Percentiles rank a stretch among this genome's conserved stretches.
These are phyloP conservation scores for Oryzias celebensis DNA, from an alignment of 2,113 vertebrate species.

Conservation along the genomic window DNA sequence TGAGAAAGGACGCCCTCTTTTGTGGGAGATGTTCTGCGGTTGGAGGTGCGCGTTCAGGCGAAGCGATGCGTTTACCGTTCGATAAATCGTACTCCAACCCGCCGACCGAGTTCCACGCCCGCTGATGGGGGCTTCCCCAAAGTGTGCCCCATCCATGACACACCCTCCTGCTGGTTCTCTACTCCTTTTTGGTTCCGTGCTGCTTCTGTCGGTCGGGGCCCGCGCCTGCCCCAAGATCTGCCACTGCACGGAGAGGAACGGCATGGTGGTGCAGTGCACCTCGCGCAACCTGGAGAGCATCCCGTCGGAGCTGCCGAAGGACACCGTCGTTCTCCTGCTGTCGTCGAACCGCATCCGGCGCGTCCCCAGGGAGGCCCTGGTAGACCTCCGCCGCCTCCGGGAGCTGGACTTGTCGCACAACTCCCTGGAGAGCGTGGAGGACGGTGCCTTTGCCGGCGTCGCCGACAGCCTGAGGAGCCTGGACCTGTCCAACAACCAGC, in stretches of 20 bases:
- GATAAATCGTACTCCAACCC: neutral
- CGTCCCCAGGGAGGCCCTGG: conserved; percentile 81
- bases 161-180: conserved; percentile 5
- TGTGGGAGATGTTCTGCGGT: too few relatives aligned
- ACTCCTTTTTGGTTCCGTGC: conserved; percentile 8
- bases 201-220: conserved; percentile 21
- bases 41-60: neutral
- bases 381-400: conserved; percentile 79
- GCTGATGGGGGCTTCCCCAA: conserved; percentile 54
- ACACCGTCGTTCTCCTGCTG: conserved; percentile 81
- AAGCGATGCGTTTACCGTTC: neutral
- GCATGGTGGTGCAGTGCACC: conserved; percentile 82
- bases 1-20: neutral
- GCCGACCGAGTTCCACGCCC: neutral
- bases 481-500: conserved; percentile 86
- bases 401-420: conserved; percentile 87
- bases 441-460: conserved; percentile 81
- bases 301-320: conserved; percentile 80
- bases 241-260: conserved; percentile 78
- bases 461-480: conserved; percentile 77
- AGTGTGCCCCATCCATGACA: conserved; percentile 13
- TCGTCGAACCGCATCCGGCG: conserved; percentile 84
- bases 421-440: conserved; percentile 80
- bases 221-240: conserved; percentile 81
- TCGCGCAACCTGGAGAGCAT: conserved; percentile 79